A percentile compares a stretch with the other conserved stretches of the same genome.
phyloP scores from a whole-genome alignment of 1,140 invertebrate genomes.

The Heliconius hewitsoni region DNA sequence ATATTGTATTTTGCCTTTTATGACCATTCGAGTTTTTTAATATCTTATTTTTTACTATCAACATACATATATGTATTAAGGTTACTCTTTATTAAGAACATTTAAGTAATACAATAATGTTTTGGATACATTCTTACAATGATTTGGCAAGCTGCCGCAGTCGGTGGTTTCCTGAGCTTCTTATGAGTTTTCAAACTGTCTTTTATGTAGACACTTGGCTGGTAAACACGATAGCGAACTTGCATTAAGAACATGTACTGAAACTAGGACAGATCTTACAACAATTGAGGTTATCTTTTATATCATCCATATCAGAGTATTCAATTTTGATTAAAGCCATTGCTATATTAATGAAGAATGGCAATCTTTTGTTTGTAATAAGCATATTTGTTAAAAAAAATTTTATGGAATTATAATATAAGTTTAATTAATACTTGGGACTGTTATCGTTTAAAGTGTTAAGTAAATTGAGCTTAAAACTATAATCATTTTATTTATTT shows the following conservation, averaged over 20 bases:
- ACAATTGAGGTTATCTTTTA: conserved; percentile 19
- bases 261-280: conserved; percentile 27
- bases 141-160: not conserved
- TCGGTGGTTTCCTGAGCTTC: not conserved
- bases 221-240: conserved; percentile 27
- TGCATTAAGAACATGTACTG: conserved; percentile 19
- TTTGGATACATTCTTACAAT: not conserved
- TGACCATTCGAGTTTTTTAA: too few species aligned
- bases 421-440: too few species aligned
- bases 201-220: conserved; percentile 19
- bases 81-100: not conserved
- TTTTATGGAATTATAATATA: too few species aligned
- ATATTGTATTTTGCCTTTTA: too few species aligned
- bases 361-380: not conserved
- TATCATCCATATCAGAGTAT: not conserved
- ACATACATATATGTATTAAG: not conserved
- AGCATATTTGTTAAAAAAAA: too few species aligned
- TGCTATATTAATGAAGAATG: not conserved
- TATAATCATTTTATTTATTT: too few species aligned
- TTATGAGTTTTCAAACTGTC: conserved; percentile 25
- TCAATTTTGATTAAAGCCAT: not conserved
- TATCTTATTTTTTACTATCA: not conserved
- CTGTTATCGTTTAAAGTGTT: too few species aligned
- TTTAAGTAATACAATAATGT: not conserved
- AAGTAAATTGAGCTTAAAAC: too few species aligned